Evolutionary conservation across 35 echinoderm and acorn worm species (phyloP).

Genomic region (Apostichopus parvimensis): DNA sequence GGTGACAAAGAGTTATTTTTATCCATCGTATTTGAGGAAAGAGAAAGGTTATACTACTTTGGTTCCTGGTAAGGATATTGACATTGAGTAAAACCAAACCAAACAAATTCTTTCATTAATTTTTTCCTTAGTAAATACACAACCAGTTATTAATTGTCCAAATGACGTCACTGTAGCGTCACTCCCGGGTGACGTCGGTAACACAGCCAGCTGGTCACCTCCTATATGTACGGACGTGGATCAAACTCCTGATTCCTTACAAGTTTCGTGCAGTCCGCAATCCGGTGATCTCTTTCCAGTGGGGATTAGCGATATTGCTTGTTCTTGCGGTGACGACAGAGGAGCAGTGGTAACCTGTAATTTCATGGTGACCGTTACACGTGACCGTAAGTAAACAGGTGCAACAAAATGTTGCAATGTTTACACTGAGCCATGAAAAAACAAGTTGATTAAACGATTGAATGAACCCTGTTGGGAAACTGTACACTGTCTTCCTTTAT

Average conservation of each 20-base stretch:
- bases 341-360: neutral
- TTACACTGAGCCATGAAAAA: no score
- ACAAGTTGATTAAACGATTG: no score
- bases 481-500: no score
- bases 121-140: neutral
- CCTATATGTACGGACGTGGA: conserved; percentile 25
- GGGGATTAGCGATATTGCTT: neutral
- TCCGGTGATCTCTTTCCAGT: neutral
- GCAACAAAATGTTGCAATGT: no score
- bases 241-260: neutral
- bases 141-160: conserved; percentile 1
- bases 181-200: conserved; percentile 6
- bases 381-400: neutral
- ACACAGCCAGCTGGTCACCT: neutral
- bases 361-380: neutral
- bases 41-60: no score
- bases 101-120: no score
- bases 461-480: no score
- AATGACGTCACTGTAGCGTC: neutral
- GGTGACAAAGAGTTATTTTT: no score
- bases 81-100: no score
- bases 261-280: neutral
- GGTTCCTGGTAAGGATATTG: no score
- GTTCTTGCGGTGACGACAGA: neutral
- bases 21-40: neutral